phyloP scores from a whole-genome alignment of 2,888 invertebrate genomes.

The Blastobasis adustella region DNA sequence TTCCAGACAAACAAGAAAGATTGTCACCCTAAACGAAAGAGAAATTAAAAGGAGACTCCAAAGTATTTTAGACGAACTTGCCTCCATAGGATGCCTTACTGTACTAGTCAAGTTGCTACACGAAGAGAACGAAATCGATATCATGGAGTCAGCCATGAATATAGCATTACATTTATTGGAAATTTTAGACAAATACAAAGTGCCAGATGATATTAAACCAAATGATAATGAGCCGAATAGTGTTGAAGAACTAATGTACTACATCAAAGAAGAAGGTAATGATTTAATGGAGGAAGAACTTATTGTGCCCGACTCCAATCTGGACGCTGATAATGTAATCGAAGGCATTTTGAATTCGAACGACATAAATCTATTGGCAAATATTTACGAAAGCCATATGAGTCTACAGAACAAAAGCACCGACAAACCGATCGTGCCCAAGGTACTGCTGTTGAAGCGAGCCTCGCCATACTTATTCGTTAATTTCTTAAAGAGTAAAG shows the following conservation, averaged over 20 bases:
- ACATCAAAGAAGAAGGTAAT: conserved; percentile 33
- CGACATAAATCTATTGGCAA: conserved; percentile 77
- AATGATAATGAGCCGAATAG: conserved; percentile 31
- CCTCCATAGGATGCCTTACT: conserved; percentile 80
- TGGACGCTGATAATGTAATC: conserved; percentile 70
- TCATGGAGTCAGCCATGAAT: conserved; percentile 76
- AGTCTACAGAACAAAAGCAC: conserved; percentile 35
- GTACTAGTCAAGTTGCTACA: conserved; percentile 79
- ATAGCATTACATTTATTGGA: conserved; percentile 70
- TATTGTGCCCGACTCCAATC: conserved; percentile 19
- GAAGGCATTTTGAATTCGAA: conserved; percentile 78
- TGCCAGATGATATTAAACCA: conserved; percentile 41
- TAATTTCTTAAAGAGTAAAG: conserved; percentile 66
- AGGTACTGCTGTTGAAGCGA: conserved; percentile 37
- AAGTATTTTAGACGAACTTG: conserved; percentile 80
- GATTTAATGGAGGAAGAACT: conserved; percentile 21
- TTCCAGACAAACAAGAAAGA: conserved; percentile 85
- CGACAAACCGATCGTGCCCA: conserved; percentile 29
- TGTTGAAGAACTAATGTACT: conserved; percentile 35
- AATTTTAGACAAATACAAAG: conserved; percentile 74
- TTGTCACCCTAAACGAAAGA: conserved; percentile 79
- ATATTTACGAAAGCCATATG: conserved; percentile 75
- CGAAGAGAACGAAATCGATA: conserved; percentile 82
- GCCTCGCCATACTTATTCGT: conserved; percentile 77
- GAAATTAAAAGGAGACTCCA: conserved; percentile 79